A percentile compares a stretch with the other conserved stretches of the same genome.
phyloP scores from a whole-genome alignment of 1,140 invertebrate genomes.

The Musca domestica region DNA sequence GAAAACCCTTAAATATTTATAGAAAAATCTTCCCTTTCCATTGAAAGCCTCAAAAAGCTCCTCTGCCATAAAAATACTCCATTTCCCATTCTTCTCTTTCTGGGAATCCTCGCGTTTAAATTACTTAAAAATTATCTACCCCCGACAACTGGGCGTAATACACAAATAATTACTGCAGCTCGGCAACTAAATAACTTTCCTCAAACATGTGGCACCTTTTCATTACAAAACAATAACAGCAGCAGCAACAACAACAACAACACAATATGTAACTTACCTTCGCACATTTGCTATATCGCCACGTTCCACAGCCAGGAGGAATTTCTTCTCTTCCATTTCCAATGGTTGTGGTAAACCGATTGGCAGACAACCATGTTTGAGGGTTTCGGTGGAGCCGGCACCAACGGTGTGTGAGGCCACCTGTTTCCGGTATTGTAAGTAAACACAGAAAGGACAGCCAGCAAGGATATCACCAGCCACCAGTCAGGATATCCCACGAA shows the following conservation, averaged over 20 bases:
- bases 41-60: too few relatives aligned
- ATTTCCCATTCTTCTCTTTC: too few relatives aligned
- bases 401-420: slow-evolving; percentile 24
- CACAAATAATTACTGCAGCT: too few relatives aligned
- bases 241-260: not conserved
- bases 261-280: slow-evolving; percentile 56
- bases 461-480: slow-evolving; percentile 2
- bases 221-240: not conserved
- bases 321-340: slow-evolving; percentile 79
- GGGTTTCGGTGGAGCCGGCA: slow-evolving; percentile 8
- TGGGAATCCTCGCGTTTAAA: too few relatives aligned
- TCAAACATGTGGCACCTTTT: not conserved
- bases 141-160: too few relatives aligned
- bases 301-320: slow-evolving; percentile 77
- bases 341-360: slow-evolving; percentile 69
- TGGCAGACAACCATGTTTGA: slow-evolving; percentile 50
- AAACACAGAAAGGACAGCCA: slow-evolving; percentile 4
- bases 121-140: too few relatives aligned
- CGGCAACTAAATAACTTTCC: too few relatives aligned
- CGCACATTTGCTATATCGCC: slow-evolving; percentile 78
- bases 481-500: not conserved
- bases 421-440: slow-evolving; percentile 29
- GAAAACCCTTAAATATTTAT: too few relatives aligned
- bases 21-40: too few relatives aligned
- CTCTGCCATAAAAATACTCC: too few relatives aligned